Conservation (phyloP, 2,888 invertebrate species). For the Drosophila subquinaria region DNA sequence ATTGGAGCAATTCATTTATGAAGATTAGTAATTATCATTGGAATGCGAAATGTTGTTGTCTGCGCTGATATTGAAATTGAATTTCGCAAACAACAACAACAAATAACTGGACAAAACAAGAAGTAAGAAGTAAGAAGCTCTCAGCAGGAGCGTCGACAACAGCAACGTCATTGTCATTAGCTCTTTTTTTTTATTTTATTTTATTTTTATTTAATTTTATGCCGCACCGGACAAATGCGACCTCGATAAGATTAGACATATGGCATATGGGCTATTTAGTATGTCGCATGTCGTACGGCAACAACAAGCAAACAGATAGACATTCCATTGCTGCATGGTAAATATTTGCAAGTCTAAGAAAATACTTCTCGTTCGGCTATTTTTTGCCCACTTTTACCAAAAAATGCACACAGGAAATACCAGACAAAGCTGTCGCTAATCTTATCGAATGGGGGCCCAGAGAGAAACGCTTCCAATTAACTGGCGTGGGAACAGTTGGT, state of each 20-base stretch:
- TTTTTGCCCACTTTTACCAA: slow-evolving; percentile 63
- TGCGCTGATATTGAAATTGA: slow-evolving; percentile 75
- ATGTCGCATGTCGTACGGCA: slow-evolving; percentile 59
- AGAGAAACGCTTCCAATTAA: slow-evolving; percentile 66
- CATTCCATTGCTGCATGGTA: slow-evolving; percentile 69
- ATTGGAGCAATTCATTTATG: slow-evolving; percentile 73
- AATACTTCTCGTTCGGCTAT: slow-evolving; percentile 37
- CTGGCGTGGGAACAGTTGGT: slow-evolving; percentile 75
- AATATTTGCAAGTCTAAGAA: slow-evolving; percentile 70
- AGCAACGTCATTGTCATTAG: slow-evolving; percentile 67
- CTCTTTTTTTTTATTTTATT: slow-evolving; percentile 23
- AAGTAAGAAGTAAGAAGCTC: slow-evolving; percentile 13
- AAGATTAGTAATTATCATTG: slow-evolving; percentile 77
- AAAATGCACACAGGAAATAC: slow-evolving; percentile 79
- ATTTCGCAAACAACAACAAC: slow-evolving; percentile 54
- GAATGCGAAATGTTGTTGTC: slow-evolving; percentile 76
- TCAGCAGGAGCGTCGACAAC: slow-evolving; percentile 45
- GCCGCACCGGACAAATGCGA: slow-evolving; percentile 69
- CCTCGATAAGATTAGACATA: slow-evolving; percentile 74
- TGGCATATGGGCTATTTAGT: slow-evolving; percentile 33
- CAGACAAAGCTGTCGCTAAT: slow-evolving; percentile 72
- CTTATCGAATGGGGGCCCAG: slow-evolving; percentile 74
- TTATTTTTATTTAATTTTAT: slow-evolving; percentile 25
- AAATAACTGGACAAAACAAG: slow-evolving; percentile 41
- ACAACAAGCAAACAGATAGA: slow-evolving; percentile 49